phyloP scores from a whole-genome alignment of 2,797 vertebrate genomes.

The Xenopus petersii region DNA sequence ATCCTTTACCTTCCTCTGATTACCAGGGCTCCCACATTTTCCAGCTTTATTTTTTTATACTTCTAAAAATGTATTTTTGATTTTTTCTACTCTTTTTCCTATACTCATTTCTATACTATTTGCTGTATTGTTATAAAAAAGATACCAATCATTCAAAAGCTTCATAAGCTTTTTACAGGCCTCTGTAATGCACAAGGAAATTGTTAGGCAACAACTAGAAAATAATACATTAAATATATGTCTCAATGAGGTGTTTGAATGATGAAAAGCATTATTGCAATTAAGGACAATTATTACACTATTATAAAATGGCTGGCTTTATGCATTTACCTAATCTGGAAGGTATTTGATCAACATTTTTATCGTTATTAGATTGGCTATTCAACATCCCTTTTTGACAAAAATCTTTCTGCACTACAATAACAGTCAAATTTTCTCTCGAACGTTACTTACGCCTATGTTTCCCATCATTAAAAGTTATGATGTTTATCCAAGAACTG shows the following conservation, averaged over 20 bases:
- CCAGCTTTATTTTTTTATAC: no score
- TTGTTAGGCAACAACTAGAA: no score
- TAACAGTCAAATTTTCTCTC: conserved; percentile 43
- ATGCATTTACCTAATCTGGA: background rate
- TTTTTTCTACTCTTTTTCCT: no score
- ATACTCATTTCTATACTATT: no score
- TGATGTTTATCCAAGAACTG: conserved; percentile 71
- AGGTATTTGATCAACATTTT: conserved; percentile 5
- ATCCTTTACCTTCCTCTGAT: no score
- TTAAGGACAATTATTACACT: background rate
- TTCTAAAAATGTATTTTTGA: no score
- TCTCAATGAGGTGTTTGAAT: background rate
- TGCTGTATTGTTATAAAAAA: no score
- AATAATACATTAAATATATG: no score
- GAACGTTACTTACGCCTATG: conserved; percentile 54
- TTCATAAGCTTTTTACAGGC: no score
- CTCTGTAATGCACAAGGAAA: no score
- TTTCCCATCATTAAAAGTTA: conserved; percentile 78
- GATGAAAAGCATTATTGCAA: conserved; percentile 6
- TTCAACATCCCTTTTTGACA: conserved; percentile 31
- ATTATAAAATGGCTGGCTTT: background rate
- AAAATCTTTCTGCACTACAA: conserved; percentile 19
- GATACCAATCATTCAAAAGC: no score
- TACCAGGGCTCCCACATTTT: no score
- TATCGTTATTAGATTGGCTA: conserved; percentile 21